phyloP scores from a whole-genome alignment of 2,113 vertebrate species.

The Rhombomys opimus region DNA sequence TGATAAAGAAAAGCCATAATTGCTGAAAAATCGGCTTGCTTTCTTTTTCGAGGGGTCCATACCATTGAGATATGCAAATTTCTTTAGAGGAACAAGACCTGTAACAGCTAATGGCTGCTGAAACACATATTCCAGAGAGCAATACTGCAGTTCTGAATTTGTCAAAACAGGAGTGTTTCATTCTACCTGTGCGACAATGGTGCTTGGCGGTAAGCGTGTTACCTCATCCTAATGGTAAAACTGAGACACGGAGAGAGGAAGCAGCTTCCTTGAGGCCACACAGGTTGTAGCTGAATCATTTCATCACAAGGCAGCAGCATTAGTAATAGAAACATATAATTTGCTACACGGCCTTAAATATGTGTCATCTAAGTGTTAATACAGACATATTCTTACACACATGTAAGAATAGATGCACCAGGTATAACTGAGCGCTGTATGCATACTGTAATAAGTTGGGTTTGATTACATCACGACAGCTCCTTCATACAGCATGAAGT shows the following conservation, averaged over 20 bases:
- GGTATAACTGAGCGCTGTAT: background rate
- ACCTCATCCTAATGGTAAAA: background rate
- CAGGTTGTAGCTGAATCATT: background rate
- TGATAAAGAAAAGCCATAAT: background rate
- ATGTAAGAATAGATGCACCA: background rate
- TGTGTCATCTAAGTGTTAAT: background rate
- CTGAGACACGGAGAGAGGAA: conserved; percentile 13
- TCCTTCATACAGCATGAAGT: background rate
- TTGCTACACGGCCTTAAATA: conserved; percentile 20
- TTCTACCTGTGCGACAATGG: background rate
- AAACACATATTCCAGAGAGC: background rate
- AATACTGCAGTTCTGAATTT: conserved; percentile 21
- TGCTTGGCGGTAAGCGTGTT: background rate
- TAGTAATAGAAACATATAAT: conserved; percentile 13
- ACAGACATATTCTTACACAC: background rate
- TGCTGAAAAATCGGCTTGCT: background rate
- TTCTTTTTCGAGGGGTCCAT: background rate
- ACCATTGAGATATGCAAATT: background rate
- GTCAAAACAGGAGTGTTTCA: background rate
- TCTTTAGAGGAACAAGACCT: background rate
- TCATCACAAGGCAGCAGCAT: background rate
- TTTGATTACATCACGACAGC: background rate
- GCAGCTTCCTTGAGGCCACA: background rate
- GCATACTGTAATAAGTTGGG: background rate
- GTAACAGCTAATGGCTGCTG: background rate